phyloP scores from a whole-genome alignment of 2,888 invertebrate genomes.

The Clusia tigrina region DNA sequence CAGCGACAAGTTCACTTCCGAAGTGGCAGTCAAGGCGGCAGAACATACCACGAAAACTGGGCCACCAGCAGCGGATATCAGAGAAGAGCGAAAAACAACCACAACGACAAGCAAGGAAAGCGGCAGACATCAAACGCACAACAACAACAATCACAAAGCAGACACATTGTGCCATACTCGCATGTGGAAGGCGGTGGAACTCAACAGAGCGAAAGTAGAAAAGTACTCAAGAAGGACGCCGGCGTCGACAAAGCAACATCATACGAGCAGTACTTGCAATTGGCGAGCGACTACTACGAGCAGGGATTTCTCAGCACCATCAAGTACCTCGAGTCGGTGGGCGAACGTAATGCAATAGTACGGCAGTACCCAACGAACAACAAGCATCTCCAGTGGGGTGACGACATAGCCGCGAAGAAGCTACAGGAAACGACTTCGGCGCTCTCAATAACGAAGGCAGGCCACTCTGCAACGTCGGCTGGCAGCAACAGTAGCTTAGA shows the following conservation, averaged over 20 bases:
- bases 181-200: background rate
- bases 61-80: no score
- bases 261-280: slow-evolving; percentile 46
- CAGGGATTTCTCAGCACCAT: slow-evolving; percentile 59
- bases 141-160: background rate
- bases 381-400: no score
- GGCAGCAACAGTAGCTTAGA: slow-evolving; percentile 29
- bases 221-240: no score
- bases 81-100: background rate
- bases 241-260: slow-evolving; percentile 20
- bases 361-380: slow-evolving; percentile 23
- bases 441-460: slow-evolving; percentile 12
- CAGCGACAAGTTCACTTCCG: slow-evolving; percentile 41
- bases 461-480: slow-evolving; percentile 29
- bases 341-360: slow-evolving; percentile 50
- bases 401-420: slow-evolving; percentile 17
- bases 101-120: background rate
- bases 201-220: background rate
- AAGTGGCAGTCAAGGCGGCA: background rate
- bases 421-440: slow-evolving; percentile 3
- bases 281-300: slow-evolving; percentile 61
- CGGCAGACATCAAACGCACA: background rate
- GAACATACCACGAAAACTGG: background rate
- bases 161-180: background rate
- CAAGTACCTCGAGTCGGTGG: slow-evolving; percentile 61